A percentile compares a stretch with the other conserved stretches of the same genome.
These are phyloP conservation scores for Baryphthengus martii DNA, from an alignment of 2,113 vertebrate genomes.

Conservation along the genomic window DNA sequence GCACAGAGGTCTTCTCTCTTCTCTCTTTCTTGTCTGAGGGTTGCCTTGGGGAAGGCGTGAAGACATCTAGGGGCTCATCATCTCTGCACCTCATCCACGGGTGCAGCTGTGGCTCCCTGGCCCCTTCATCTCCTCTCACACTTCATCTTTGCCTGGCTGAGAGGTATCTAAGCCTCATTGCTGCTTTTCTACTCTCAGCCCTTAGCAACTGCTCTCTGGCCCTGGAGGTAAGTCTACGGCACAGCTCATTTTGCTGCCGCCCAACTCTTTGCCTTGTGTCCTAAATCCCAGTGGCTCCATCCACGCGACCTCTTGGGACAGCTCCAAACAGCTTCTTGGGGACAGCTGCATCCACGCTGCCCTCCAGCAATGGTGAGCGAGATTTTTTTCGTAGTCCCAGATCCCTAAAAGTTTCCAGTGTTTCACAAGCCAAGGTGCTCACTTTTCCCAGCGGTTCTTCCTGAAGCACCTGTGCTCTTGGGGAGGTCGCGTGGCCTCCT, in stretches of 20 bases:
- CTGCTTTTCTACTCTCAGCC: neutral
- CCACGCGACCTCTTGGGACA: neutral
- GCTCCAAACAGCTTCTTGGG: neutral
- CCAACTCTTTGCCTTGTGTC: neutral
- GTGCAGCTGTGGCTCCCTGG: neutral
- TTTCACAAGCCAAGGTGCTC: neutral
- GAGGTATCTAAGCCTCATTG: neutral
- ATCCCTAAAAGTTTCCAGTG: accelerated
- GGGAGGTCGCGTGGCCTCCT: accelerated
- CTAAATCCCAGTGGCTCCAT: neutral
- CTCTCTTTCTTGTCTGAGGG: accelerated
- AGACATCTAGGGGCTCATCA: accelerated
- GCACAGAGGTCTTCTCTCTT: neutral
- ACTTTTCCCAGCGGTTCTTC: neutral
- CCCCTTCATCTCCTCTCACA: neutral
- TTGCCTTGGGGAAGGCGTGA: neutral
- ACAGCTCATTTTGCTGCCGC: neutral
- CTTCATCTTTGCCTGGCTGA: neutral
- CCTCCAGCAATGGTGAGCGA: neutral
- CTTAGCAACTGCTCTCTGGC: neutral
- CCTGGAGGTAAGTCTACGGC: neutral
- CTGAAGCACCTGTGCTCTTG: neutral
- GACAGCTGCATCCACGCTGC: accelerated
- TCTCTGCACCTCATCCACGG: neutral
- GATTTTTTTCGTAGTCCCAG: neutral